Evolutionary conservation across 2,113 vertebrate genomes (phyloP).

Genomic region (Silurus glanis): DNA sequence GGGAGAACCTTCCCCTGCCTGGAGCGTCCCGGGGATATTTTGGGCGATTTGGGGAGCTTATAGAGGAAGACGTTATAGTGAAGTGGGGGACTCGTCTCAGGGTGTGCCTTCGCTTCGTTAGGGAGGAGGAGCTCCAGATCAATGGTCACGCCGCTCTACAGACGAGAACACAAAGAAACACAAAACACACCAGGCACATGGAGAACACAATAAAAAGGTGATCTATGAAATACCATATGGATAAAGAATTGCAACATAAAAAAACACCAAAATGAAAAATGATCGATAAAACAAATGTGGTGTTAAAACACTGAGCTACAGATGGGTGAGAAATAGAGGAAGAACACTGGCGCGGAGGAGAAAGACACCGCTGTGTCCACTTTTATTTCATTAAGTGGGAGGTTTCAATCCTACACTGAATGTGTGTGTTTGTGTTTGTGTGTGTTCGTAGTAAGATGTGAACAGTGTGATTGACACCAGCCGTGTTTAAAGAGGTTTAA

Average conservation of each 20-base stretch:
- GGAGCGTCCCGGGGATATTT: slow-evolving; percentile 51
- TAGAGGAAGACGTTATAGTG: slow-evolving; percentile 76
- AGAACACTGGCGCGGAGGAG: not conserved
- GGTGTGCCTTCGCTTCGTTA: slow-evolving; percentile 69
- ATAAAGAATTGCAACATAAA: not conserved
- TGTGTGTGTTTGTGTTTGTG: not conserved
- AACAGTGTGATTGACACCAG: not conserved
- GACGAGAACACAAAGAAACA: slow-evolving; percentile 34
- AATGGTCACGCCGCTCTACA: slow-evolving; percentile 74
- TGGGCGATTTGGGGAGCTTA: slow-evolving; percentile 59
- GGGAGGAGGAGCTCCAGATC: slow-evolving; percentile 76
- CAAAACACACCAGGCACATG: slow-evolving; percentile 39
- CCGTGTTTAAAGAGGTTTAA: not conserved
- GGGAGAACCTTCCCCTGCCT: slow-evolving; percentile 39
- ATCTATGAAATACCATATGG: not conserved
- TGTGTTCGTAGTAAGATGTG: not conserved
- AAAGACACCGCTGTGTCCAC: too few relatives aligned
- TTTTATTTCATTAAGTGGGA: too few relatives aligned
- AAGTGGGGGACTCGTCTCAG: slow-evolving; percentile 62
- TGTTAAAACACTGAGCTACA: not conserved
- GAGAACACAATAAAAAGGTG: slow-evolving; percentile 4
- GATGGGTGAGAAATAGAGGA: not conserved
- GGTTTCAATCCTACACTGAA: too few relatives aligned
- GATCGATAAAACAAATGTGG: not conserved
- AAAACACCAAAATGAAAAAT: not conserved